A percentile compares a stretch with the other conserved stretches of the same genome.
phyloP scores from a whole-genome alignment of 2,113 vertebrate genomes.

The Malurus elegans region DNA sequence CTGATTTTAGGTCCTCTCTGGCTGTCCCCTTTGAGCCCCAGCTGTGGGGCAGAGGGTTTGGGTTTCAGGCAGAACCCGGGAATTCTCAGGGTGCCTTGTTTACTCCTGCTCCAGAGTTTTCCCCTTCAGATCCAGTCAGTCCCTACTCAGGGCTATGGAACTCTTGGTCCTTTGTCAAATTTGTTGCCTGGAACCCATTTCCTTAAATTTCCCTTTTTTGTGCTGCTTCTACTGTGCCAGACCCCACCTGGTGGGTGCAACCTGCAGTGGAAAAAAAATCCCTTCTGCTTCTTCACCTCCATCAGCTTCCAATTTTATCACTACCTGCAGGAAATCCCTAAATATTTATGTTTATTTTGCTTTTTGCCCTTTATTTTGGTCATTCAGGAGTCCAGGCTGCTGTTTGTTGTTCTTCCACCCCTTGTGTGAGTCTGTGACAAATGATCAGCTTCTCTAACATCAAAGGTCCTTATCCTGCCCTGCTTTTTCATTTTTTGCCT shows the following conservation, averaged over 20 bases:
- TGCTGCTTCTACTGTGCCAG: not conserved
- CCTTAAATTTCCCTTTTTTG: not conserved
- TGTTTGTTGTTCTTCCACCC: not conserved
- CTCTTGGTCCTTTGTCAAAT: not conserved
- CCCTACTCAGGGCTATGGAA: not conserved
- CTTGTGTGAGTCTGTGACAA: not conserved
- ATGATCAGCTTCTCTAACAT: not conserved
- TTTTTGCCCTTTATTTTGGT: not conserved
- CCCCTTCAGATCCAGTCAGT: not conserved
- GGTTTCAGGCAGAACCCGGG: not conserved
- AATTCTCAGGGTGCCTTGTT: not conserved
- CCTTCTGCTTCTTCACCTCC: not conserved
- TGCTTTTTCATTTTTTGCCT: not conserved
- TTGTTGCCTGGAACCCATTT: not conserved
- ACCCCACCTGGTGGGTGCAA: not conserved
- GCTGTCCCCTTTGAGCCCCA: not conserved
- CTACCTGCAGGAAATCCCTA: not conserved
- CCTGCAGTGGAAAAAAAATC: not conserved
- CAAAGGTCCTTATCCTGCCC: not conserved
- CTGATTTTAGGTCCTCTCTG: not conserved
- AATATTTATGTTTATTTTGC: not conserved
- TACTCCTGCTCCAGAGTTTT: not conserved
- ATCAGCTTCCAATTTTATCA: not conserved
- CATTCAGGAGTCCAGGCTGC: not conserved
- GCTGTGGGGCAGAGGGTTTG: not conserved